A percentile compares a stretch with the other conserved stretches of the same genome.
Evolutionary conservation across 2,888 invertebrate species (phyloP).

Genomic region (Rotaria macrura): DNA sequence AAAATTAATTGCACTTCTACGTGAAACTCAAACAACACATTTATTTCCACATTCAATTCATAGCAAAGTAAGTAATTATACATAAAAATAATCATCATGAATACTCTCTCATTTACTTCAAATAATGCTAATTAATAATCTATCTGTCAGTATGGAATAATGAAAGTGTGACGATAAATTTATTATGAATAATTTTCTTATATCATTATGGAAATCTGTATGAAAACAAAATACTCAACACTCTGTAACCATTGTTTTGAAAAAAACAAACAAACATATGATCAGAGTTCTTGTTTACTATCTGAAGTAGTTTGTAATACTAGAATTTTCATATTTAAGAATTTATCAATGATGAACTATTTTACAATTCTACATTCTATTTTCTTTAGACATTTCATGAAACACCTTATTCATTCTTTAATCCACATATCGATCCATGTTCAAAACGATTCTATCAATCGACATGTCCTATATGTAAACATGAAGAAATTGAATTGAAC

Average conservation of each 20-base stretch:
- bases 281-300: too few species aligned
- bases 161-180: too few species aligned
- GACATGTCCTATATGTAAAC: background rate
- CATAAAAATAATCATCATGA: background rate
- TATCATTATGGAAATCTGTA: too few species aligned
- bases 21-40: constrained; percentile 6
- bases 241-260: too few species aligned
- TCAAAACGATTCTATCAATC: background rate
- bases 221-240: too few species aligned
- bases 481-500: background rate
- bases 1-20: background rate
- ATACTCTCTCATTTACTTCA: background rate
- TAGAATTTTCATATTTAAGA: too few species aligned
- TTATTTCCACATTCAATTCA: background rate
- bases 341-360: too few species aligned
- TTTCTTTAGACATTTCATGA: background rate
- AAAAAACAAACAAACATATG: too few species aligned
- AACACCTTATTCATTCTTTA: background rate
- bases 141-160: too few species aligned
- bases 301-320: too few species aligned
- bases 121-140: too few species aligned
- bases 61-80: background rate
- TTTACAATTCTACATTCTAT: background rate
- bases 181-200: too few species aligned
- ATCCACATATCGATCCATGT: background rate